Evolutionary conservation across 2,888 invertebrate species (phyloP).

Genomic region (Matsumyia berberina): DNA sequence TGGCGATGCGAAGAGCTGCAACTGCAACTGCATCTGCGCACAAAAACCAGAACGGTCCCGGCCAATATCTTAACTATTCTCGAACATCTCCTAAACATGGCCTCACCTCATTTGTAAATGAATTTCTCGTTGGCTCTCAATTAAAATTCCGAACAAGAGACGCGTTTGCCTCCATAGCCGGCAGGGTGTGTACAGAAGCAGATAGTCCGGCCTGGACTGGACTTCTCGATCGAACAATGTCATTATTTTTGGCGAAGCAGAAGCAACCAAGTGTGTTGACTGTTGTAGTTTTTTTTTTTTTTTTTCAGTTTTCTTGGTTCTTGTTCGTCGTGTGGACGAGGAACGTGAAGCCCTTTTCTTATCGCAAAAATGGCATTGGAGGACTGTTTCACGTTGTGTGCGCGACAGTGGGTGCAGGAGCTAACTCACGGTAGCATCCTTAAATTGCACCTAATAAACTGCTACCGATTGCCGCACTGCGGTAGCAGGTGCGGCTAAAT

Average conservation of each 20-base stretch:
- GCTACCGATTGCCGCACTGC: conserved; percentile 73
- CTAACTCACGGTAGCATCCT: conserved; percentile 75
- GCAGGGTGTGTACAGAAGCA: conserved; percentile 23
- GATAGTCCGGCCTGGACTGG: conserved; percentile 22
- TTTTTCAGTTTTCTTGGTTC: not conserved
- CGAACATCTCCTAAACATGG: conserved; percentile 77
- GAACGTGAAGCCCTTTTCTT: conserved; percentile 61
- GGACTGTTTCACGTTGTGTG: conserved; percentile 58
- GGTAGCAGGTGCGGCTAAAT: conserved; percentile 71
- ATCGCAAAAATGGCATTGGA: conserved; percentile 56
- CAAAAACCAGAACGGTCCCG: conserved; percentile 52
- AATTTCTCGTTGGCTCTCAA: conserved; percentile 78
- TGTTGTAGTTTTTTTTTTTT: conserved; percentile 6
- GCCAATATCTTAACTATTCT: conserved; percentile 76
- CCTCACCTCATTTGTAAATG: conserved; percentile 78
- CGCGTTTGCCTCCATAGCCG: conserved; percentile 53
- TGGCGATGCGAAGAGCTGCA: conserved; percentile 9
- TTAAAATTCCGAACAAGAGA: conserved; percentile 77
- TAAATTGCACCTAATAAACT: conserved; percentile 77
- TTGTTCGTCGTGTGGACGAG: conserved; percentile 1
- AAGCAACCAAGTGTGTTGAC: not conserved
- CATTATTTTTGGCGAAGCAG: conserved; percentile 68
- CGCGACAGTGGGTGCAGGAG: conserved; percentile 69
- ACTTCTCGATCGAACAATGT: conserved; percentile 59
- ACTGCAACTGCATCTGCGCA: conserved; percentile 60